A percentile compares a stretch with the other conserved stretches of the same genome.
Conservation (phyloP, 2,113 vertebrate species). For the Triplophysa siluroides region DNA sequence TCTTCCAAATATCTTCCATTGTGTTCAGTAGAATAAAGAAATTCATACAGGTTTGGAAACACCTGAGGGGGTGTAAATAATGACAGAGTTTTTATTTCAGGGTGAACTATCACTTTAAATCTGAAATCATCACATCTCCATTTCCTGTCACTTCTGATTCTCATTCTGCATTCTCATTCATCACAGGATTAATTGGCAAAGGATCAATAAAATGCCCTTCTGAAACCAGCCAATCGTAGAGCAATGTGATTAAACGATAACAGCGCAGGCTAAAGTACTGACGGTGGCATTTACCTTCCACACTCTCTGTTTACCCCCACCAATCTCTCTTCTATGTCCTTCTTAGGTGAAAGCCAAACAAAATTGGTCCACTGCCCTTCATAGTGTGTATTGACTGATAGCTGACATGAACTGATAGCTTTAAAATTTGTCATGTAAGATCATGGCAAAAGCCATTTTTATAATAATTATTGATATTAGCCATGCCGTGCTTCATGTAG, state of each 20-base stretch:
- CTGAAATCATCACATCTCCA: not conserved
- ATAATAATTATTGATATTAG: no score
- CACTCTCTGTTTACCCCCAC: not conserved
- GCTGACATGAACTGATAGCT: no score
- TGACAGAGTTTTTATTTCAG: no score
- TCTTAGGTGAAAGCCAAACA: not conserved
- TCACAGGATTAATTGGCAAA: slow-evolving; percentile 14
- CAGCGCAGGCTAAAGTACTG: not conserved
- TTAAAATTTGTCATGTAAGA: no score
- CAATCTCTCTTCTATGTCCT: not conserved
- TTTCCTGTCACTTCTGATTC: not conserved
- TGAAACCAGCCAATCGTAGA: slow-evolving; percentile 25
- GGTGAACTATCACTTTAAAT: no score
- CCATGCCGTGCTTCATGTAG: no score
- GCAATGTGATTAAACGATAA: slow-evolving; percentile 6
- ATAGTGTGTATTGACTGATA: not conserved
- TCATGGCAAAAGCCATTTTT: no score
- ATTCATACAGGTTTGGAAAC: no score
- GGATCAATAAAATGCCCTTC: not conserved
- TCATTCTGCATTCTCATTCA: slow-evolving; percentile 48
- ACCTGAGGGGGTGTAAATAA: no score
- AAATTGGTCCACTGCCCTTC: not conserved
- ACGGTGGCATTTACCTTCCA: not conserved
- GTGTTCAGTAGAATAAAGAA: no score
- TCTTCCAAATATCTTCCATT: no score